phyloP scores from a whole-genome alignment of 2,797 vertebrate species.

The Xyrichtys novacula region DNA sequence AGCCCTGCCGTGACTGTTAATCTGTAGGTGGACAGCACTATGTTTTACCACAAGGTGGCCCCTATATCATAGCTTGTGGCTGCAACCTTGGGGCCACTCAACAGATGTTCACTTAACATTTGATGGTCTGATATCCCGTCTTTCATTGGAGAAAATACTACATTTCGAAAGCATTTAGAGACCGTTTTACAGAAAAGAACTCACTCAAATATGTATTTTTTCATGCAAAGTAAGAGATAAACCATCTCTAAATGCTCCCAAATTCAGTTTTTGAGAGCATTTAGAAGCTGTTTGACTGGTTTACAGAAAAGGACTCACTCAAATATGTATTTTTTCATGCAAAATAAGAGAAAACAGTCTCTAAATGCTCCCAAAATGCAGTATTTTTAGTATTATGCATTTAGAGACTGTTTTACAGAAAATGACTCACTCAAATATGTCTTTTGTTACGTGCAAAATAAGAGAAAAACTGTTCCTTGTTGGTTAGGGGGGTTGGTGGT shows the following conservation, averaged over 20 bases:
- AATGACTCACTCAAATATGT: too few species aligned
- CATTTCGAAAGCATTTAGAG: not conserved
- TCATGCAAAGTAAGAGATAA: not conserved
- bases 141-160: not conserved
- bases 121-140: not conserved
- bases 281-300: too few species aligned
- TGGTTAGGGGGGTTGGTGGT: too few species aligned
- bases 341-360: conserved; percentile 9
- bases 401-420: not conserved
- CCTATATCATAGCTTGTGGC: conserved; percentile 44
- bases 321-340: not conserved
- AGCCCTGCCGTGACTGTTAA: conserved; percentile 76
- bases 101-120: conserved; percentile 34
- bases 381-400: too few species aligned
- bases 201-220: not conserved
- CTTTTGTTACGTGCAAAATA: not conserved
- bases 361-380: too few species aligned
- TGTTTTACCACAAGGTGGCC: conserved; percentile 77
- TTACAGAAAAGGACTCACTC: not conserved
- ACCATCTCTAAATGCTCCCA: too few species aligned
- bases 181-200: not conserved
- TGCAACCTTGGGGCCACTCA: conserved; percentile 5
- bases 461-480: too few species aligned
- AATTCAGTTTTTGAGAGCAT: too few species aligned
- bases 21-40: conserved; percentile 54